Percentiles rank a stretch among this genome's conserved stretches.
phyloP scores from a whole-genome alignment of 2,888 invertebrate species.

The Drosophila meridiana region DNA sequence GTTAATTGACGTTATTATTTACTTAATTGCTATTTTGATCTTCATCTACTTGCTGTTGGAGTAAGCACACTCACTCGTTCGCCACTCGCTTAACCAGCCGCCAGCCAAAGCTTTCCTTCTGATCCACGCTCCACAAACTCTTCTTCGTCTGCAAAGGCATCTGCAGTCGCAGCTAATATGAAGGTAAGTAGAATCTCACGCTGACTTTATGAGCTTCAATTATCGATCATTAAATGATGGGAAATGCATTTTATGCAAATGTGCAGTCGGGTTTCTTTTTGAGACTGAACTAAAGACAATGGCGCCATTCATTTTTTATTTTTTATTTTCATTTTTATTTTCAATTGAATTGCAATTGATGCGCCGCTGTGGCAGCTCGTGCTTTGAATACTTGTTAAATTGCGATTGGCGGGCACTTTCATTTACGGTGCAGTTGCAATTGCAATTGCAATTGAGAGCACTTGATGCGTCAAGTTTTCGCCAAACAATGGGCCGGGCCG shows the following conservation, averaged over 20 bases:
- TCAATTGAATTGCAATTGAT: constrained; percentile 61
- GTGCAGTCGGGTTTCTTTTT: neutral
- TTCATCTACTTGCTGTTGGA: constrained; percentile 82
- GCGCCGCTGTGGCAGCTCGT: constrained; percentile 19
- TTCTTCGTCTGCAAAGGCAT: neutral
- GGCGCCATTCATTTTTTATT: constrained; percentile 48
- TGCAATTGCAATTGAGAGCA: constrained; percentile 51
- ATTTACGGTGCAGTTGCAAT: constrained; percentile 50
- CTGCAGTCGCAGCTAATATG: constrained; percentile 43
- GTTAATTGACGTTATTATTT: constrained; percentile 83
- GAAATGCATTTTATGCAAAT: constrained; percentile 39
- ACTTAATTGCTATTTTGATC: constrained; percentile 82
- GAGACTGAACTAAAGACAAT: constrained; percentile 48
- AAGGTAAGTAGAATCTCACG: constrained; percentile 60
- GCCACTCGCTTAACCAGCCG: constrained; percentile 32
- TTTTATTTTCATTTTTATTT: constrained; percentile 13
- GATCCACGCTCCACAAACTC: constrained; percentile 10
- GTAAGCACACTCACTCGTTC: constrained; percentile 31
- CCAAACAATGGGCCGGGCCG: constrained; percentile 40
- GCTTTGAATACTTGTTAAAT: constrained; percentile 64
- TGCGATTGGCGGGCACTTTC: constrained; percentile 70
- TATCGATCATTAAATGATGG: constrained; percentile 49
- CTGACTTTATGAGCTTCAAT: constrained; percentile 50
- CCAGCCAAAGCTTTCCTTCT: constrained; percentile 42
- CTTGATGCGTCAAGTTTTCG: constrained; percentile 66